Evolutionary conservation across 2,113 vertebrate species (phyloP).

Genomic region (Nanorana parkeri): DNA sequence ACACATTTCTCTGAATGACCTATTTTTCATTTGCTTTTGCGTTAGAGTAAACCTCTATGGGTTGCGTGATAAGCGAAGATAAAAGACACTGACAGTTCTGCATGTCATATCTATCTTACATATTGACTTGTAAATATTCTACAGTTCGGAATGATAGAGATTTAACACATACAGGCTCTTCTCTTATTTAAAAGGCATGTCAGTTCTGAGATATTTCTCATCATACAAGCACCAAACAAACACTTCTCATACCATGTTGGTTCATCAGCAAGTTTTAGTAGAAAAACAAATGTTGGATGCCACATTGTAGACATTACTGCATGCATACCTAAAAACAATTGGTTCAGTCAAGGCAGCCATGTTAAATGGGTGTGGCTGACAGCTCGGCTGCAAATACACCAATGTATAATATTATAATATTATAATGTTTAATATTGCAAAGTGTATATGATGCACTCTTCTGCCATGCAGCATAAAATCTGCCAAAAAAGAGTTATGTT

Average conservation of each 20-base stretch:
- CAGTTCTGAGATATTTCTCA: background rate
- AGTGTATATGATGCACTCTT: too few relatives aligned
- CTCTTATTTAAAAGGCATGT: background rate
- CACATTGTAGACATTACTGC: too few relatives aligned
- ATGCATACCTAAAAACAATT: background rate
- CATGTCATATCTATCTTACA: slow-evolving; percentile 8
- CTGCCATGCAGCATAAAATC: too few relatives aligned
- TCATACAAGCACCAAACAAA: background rate
- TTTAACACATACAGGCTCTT: slow-evolving; percentile 1
- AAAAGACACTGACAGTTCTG: slow-evolving; percentile 32
- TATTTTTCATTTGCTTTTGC: slow-evolving; percentile 50
- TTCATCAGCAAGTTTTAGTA: too few relatives aligned
- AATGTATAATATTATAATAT: too few relatives aligned
- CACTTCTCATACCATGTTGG: too few relatives aligned
- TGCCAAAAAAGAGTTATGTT: too few relatives aligned
- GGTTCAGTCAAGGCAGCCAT: background rate
- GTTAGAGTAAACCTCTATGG: slow-evolving; percentile 42
- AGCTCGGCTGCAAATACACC: background rate
- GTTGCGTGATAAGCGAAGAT: slow-evolving; percentile 19
- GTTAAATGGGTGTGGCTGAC: background rate
- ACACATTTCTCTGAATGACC: slow-evolving; percentile 31
- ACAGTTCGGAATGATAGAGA: slow-evolving; percentile 14
- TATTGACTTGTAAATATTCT: slow-evolving; percentile 34
- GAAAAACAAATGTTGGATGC: too few relatives aligned
- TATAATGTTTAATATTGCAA: too few relatives aligned